Conservation (phyloP, 2,888 invertebrate species). For the Watsonalla cultraria region DNA sequence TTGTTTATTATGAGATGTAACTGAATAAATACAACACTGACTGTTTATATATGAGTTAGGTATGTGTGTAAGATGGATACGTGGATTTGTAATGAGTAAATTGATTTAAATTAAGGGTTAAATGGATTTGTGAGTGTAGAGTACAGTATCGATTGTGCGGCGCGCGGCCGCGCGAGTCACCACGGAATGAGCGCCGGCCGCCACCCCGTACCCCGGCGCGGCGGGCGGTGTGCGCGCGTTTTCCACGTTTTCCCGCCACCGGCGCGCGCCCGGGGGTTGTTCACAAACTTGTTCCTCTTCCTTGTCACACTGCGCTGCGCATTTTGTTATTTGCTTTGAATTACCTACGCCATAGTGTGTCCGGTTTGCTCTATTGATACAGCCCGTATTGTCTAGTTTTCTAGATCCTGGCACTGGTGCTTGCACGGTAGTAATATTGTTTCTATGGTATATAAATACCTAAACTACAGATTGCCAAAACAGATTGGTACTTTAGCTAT, state of each 20-base stretch:
- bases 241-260: constrained; percentile 67
- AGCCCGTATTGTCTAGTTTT: not conserved
- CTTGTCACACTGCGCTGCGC: constrained; percentile 30
- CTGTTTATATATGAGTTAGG: not conserved
- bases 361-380: not conserved
- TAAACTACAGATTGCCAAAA: too few species aligned
- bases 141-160: constrained; percentile 64
- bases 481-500: too few species aligned
- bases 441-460: too few species aligned
- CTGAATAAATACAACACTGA: constrained; percentile 17
- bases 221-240: constrained; percentile 56
- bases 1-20: constrained; percentile 25
- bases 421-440: too few species aligned
- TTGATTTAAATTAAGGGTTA: constrained; percentile 22
- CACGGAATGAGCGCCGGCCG: constrained; percentile 55
- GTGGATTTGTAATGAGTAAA: not conserved
- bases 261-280: constrained; percentile 24
- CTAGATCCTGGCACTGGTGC: too few species aligned
- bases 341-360: constrained; percentile 2
- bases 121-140: constrained; percentile 31
- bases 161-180: constrained; percentile 62
- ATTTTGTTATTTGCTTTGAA: constrained; percentile 32
- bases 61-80: not conserved
- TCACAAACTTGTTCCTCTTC: constrained; percentile 27
- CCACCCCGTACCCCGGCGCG: constrained; percentile 26